Percentiles rank a stretch among this genome's conserved stretches.
Evolutionary conservation across 2,888 invertebrate genomes (phyloP).

Genomic region (Phytoseiulus persimilis): DNA sequence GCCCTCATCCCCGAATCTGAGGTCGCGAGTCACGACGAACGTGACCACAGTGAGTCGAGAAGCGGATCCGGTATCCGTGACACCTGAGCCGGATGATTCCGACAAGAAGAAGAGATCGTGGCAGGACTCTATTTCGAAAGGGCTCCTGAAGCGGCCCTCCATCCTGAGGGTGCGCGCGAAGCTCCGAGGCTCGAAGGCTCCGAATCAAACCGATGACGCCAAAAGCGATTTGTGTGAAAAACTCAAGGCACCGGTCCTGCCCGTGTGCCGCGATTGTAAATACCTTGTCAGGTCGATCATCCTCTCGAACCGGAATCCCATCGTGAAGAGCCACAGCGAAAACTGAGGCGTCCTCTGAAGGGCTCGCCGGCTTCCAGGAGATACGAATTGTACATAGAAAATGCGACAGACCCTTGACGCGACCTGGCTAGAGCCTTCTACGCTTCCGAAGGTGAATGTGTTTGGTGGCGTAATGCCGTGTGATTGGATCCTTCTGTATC

Average conservation of each 20-base stretch:
- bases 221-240: constrained; percentile 42
- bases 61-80: constrained; percentile 33
- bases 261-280: constrained; percentile 87
- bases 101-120: constrained; percentile 50
- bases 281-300: constrained; percentile 88
- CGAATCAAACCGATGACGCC: constrained; percentile 23
- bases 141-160: constrained; percentile 48
- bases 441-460: background rate
- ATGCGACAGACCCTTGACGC: background rate
- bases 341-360: background rate
- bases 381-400: background rate
- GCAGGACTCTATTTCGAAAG: constrained; percentile 59
- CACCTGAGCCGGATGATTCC: constrained; percentile 30
- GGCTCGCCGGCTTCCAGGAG: background rate
- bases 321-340: constrained; percentile 42
- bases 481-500: background rate
- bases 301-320: constrained; percentile 65
- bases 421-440: background rate
- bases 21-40: constrained; percentile 41
- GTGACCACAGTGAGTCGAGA: constrained; percentile 36
- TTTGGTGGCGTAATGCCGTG: background rate
- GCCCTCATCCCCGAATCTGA: constrained; percentile 53
- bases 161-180: constrained; percentile 30
- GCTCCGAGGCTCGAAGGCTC: constrained; percentile 34
- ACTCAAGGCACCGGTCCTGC: constrained; percentile 63